These are phyloP conservation scores for Rhagophthalmus giganteus DNA, from an alignment of 2,888 invertebrate genomes.

Conservation along the genomic window DNA sequence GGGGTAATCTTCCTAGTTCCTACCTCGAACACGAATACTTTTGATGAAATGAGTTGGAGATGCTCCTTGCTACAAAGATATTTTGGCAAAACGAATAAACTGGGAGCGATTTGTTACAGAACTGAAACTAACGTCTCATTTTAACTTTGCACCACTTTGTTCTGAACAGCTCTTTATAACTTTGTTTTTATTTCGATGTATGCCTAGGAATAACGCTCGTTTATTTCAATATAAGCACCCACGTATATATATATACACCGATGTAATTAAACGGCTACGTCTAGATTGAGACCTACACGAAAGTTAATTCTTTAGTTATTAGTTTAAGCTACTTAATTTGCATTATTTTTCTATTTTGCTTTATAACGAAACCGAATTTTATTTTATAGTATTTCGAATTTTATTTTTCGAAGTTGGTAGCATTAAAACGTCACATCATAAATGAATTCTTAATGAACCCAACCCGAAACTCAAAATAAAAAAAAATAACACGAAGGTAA, in stretches of 20 bases:
- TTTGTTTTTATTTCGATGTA: slow-evolving; percentile 4
- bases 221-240: too few species aligned
- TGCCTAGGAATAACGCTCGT: too few species aligned
- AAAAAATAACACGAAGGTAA: too few species aligned
- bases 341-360: slow-evolving; percentile 3
- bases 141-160: slow-evolving; percentile 23
- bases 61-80: slow-evolving; percentile 32
- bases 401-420: too few species aligned
- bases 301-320: neutral
- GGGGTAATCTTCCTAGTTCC: slow-evolving; percentile 39
- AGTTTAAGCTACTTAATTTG: slow-evolving; percentile 10
- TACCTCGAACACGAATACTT: slow-evolving; percentile 39
- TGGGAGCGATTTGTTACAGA: slow-evolving; percentile 35
- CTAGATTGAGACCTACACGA: too few species aligned
- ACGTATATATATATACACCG: too few species aligned
- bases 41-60: slow-evolving; percentile 36
- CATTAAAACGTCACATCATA: too few species aligned
- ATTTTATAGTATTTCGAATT: too few species aligned
- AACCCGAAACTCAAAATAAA: too few species aligned
- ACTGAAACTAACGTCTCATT: slow-evolving; percentile 19
- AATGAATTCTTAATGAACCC: too few species aligned
- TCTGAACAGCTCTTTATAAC: slow-evolving; percentile 19
- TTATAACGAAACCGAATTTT: too few species aligned
- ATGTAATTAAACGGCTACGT: too few species aligned
- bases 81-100: slow-evolving; percentile 35